Evolutionary conservation across 2,113 vertebrate genomes (phyloP).

Genomic region (Eubucco bourcierii): DNA sequence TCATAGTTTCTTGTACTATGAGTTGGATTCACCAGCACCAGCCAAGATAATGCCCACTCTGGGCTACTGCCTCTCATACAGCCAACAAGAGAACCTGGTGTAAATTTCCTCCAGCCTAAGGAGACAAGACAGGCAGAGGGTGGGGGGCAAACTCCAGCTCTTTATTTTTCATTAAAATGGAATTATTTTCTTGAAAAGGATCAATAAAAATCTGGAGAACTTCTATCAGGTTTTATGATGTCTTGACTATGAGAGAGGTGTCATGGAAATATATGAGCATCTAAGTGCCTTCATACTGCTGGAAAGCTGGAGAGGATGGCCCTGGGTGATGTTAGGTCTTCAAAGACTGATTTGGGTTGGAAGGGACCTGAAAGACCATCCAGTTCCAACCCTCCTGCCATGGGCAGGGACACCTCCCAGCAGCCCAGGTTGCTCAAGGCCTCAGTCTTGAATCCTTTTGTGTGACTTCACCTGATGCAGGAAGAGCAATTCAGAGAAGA

Average conservation of each 20-base stretch:
- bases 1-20: accelerated
- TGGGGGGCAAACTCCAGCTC: background rate
- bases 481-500: background rate
- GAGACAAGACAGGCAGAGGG: background rate
- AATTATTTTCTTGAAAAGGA: background rate
- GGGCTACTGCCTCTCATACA: background rate
- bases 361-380: too few relatives aligned
- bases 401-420: too few relatives aligned
- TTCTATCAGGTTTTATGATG: background rate
- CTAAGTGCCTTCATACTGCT: background rate
- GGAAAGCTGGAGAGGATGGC: background rate
- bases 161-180: background rate
- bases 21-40: background rate
- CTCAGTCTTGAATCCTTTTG: background rate
- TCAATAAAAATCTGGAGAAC: background rate
- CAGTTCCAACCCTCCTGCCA: too few relatives aligned
- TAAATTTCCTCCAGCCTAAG: background rate
- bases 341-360: background rate
- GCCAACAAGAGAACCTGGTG: background rate
- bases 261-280: background rate
- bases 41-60: background rate
- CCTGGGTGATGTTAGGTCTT: background rate
- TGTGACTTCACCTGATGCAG: background rate
- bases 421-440: too few relatives aligned
- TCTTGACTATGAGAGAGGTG: background rate